These are phyloP conservation scores for Pipistrellus pipistrellus DNA, from an alignment of 2,797 vertebrate species.

Conservation along the genomic window DNA sequence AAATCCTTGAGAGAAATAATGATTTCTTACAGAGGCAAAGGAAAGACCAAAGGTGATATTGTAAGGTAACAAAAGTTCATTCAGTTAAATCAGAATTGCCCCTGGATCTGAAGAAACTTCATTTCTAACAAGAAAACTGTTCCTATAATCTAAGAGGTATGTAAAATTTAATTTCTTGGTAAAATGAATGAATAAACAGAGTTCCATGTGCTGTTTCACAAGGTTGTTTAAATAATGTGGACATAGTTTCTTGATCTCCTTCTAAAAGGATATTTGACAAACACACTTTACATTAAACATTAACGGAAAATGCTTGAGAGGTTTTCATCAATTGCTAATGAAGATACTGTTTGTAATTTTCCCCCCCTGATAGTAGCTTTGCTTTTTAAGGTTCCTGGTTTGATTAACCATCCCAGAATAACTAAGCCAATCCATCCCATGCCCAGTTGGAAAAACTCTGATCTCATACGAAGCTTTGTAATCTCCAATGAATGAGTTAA, in stretches of 20 bases:
- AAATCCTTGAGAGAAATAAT: background rate
- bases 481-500: background rate
- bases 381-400: background rate
- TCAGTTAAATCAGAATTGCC: background rate
- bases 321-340: background rate
- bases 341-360: background rate
- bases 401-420: background rate
- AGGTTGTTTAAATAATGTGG: background rate
- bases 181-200: background rate
- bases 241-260: background rate
- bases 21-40: background rate
- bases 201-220: background rate
- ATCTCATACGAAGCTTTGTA: background rate
- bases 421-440: background rate
- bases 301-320: background rate
- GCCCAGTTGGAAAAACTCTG: background rate
- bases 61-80: background rate
- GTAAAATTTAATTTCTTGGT: background rate
- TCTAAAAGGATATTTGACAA: background rate
- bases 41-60: background rate
- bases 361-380: background rate
- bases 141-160: background rate
- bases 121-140: background rate
- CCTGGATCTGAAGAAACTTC: background rate
- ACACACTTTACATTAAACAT: background rate